These are phyloP conservation scores for Limnephilus lunatus DNA, from an alignment of 2,888 invertebrate genomes.

Conservation along the genomic window DNA sequence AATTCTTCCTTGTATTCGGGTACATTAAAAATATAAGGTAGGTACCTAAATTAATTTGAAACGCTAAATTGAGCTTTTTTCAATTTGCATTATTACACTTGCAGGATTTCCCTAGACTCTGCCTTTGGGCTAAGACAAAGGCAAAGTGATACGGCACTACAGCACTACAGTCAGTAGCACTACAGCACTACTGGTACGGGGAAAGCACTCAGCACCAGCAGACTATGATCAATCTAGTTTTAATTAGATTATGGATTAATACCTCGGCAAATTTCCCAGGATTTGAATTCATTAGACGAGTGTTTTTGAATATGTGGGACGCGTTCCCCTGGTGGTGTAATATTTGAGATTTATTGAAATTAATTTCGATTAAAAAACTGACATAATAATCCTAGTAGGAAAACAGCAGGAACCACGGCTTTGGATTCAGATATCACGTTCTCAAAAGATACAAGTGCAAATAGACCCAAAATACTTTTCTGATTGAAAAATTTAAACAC, in stretches of 20 bases:
- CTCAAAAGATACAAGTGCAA: too few relatives aligned
- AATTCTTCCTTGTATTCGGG: neutral
- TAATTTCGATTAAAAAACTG: neutral
- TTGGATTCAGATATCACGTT: too few relatives aligned
- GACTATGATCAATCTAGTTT: constrained; percentile 31
- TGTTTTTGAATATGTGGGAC: neutral
- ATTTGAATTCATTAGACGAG: constrained; percentile 14
- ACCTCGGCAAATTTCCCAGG: constrained; percentile 16
- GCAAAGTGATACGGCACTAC: too few relatives aligned
- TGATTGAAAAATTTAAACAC: neutral
- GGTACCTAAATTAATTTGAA: neutral
- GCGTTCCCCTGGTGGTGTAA: neutral
- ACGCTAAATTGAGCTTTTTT: neutral
- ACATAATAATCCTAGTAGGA: neutral
- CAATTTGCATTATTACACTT: neutral
- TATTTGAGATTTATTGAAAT: neutral
- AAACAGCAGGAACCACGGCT: neutral
- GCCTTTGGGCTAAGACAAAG: too few relatives aligned
- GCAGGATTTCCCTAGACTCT: too few relatives aligned
- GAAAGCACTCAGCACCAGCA: constrained; percentile 10
- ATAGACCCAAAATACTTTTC: too few relatives aligned
- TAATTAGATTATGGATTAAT: constrained; percentile 42
- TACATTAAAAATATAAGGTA: neutral
- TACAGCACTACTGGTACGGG: neutral
- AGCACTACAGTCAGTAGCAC: too few relatives aligned